phyloP scores from a whole-genome alignment of 1,140 invertebrate species.

The Leptinotarsa texana region DNA sequence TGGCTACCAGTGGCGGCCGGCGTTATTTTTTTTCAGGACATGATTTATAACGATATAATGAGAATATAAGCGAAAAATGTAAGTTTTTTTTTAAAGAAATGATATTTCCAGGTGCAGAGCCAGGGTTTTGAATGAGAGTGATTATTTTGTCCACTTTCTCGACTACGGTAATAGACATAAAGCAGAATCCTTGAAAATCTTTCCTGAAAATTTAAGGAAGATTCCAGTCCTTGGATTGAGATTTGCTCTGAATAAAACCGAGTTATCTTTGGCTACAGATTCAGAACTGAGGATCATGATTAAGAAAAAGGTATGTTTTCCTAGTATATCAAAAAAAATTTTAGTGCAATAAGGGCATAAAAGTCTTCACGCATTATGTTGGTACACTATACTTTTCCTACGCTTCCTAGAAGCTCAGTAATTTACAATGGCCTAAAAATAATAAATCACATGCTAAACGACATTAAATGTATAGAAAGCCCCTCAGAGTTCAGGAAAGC shows the following conservation, averaged over 20 bases:
- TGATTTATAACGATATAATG: too few relatives aligned
- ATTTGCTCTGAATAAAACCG: conserved; percentile 11
- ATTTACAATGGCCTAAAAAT: too few relatives aligned
- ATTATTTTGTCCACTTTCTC: conserved; percentile 26
- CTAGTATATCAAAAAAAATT: background rate
- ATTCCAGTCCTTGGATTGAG: conserved; percentile 23
- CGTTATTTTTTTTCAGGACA: too few relatives aligned
- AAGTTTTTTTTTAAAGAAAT: too few relatives aligned
- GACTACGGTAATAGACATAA: conserved; percentile 33
- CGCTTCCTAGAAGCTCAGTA: too few relatives aligned
- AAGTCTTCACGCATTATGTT: too few relatives aligned
- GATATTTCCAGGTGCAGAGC: conserved; percentile 19
- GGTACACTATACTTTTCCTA: too few relatives aligned
- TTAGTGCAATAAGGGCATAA: background rate
- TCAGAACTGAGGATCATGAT: conserved; percentile 12
- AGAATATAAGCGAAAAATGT: too few relatives aligned
- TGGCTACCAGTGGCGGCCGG: too few relatives aligned
- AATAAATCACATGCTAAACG: too few relatives aligned
- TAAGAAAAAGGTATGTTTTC: conserved; percentile 22
- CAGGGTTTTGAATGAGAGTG: background rate
- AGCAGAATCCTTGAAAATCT: conserved; percentile 17
- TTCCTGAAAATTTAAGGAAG: conserved; percentile 19
- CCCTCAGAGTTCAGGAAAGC: too few relatives aligned
- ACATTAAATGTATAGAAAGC: too few relatives aligned
- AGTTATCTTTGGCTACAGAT: background rate